phyloP scores from a whole-genome alignment of 2,797 vertebrate genomes.

The Clarias fuscus region DNA sequence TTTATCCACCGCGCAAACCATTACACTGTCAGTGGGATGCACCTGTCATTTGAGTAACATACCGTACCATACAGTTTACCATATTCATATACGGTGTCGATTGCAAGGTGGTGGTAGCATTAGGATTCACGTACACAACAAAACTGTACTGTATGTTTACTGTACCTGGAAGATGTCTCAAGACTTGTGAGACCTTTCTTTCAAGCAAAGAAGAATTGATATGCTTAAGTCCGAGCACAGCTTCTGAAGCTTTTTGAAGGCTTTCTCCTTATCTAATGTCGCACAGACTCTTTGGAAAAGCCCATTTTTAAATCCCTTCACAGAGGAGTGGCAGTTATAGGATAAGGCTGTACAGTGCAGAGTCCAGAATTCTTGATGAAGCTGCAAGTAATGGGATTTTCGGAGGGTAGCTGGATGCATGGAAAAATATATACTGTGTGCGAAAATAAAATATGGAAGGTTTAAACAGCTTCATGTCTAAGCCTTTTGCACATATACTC shows the following conservation, averaged over 20 bases:
- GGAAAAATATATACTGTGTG: constrained; percentile 43
- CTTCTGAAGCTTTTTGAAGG: constrained; percentile 48
- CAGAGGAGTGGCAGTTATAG: constrained; percentile 61
- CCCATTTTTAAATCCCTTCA: constrained; percentile 64
- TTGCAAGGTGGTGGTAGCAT: not conserved
- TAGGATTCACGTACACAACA: not conserved
- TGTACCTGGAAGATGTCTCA: not conserved
- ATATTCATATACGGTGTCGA: not conserved
- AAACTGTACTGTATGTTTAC: not conserved
- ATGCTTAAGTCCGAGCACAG: not conserved
- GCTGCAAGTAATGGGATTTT: constrained; percentile 68
- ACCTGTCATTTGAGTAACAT: not conserved
- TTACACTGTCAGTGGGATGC: constrained; percentile 22
- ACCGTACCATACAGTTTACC: not conserved
- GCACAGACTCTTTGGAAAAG: constrained; percentile 69
- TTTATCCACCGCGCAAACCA: constrained; percentile 24
- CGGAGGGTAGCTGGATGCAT: constrained; percentile 42
- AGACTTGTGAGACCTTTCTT: constrained; percentile 7
- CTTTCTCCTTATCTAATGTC: constrained; percentile 69
- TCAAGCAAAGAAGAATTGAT: not conserved
- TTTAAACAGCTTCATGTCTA: constrained; percentile 63
- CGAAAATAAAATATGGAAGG: constrained; percentile 66
- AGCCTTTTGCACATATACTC: constrained; percentile 27
- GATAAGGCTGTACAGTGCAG: constrained; percentile 45
- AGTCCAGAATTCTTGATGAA: constrained; percentile 70